Percentiles rank a stretch among this genome's conserved stretches.
Conservation (phyloP, 2,797 vertebrate species). For the Erpetoichthys calabaricus region DNA sequence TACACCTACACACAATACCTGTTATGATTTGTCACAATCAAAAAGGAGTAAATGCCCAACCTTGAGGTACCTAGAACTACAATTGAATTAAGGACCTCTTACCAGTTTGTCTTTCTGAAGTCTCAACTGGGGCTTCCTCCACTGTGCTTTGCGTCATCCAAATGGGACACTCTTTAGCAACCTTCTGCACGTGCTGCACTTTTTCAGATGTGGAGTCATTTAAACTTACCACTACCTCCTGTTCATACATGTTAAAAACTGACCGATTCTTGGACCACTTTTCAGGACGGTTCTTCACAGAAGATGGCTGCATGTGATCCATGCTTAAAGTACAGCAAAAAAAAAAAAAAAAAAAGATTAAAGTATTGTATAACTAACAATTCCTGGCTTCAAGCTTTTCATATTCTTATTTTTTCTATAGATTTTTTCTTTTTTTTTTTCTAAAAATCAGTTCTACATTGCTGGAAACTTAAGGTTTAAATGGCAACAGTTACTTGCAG, state of each 20-base stretch:
- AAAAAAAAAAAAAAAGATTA: background rate
- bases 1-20: too few species aligned
- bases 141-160: constrained; percentile 35
- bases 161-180: constrained; percentile 24
- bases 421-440: background rate
- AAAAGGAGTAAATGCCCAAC: too few species aligned
- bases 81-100: constrained; percentile 13
- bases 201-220: constrained; percentile 22
- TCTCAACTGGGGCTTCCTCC: constrained; percentile 10
- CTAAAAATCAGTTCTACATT: too few species aligned
- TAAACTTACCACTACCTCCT: constrained; percentile 27
- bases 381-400: too few species aligned
- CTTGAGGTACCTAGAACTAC: too few species aligned
- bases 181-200: constrained; percentile 16
- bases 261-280: constrained; percentile 23
- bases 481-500: too few species aligned
- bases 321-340: background rate
- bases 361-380: background rate
- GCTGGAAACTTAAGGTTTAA: too few species aligned
- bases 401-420: background rate
- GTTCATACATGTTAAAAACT: constrained; percentile 21
- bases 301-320: background rate
- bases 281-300: constrained; percentile 8
- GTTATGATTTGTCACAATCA: too few species aligned
- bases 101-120: background rate